Percentiles rank a stretch among this genome's conserved stretches.
Evolutionary conservation across 2,797 vertebrate species (phyloP).

Genomic region (Scolopax rusticola): DNA sequence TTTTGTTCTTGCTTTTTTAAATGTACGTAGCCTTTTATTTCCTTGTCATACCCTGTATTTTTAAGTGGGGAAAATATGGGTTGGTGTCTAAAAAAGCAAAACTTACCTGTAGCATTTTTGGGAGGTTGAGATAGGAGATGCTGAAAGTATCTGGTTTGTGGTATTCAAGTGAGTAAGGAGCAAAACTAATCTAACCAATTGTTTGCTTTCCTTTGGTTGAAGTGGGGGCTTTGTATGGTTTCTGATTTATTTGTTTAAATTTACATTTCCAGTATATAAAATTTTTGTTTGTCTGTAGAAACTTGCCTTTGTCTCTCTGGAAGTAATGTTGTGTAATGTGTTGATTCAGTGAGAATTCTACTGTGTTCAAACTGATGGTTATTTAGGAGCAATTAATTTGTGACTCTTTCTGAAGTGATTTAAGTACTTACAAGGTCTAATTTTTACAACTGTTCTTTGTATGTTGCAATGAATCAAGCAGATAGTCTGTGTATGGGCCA

Average conservation of each 20-base stretch:
- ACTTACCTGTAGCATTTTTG: background rate
- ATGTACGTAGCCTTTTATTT: background rate
- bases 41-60: background rate
- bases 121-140: background rate
- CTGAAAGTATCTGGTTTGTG: background rate
- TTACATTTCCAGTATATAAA: conserved; percentile 51
- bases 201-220: background rate
- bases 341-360: background rate
- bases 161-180: background rate
- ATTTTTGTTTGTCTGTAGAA: background rate
- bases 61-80: background rate
- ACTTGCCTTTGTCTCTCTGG: background rate
- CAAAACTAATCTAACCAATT: background rate
- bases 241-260: conserved; percentile 41
- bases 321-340: background rate
- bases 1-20: background rate
- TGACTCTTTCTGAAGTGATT: background rate
- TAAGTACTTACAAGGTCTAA: background rate
- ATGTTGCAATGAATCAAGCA: background rate
- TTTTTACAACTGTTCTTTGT: background rate
- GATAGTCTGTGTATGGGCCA: background rate
- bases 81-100: background rate
- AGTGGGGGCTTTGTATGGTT: background rate
- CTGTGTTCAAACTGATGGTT: background rate
- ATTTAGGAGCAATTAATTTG: background rate